Conservation (phyloP, 2,113 vertebrate species). For the Vulpes lagopus region DNA sequence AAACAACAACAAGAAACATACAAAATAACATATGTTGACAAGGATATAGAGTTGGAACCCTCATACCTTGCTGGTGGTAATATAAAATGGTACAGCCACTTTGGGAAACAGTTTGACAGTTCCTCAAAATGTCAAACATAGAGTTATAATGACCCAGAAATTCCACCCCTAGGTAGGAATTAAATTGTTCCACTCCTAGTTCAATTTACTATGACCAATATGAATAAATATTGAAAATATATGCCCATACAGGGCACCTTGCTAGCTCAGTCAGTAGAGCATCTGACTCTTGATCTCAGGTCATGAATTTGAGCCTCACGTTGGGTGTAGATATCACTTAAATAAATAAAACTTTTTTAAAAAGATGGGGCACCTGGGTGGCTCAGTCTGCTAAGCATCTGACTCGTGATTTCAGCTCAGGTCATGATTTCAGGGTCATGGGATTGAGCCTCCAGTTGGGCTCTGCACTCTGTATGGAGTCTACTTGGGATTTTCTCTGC, state of each 20-base stretch:
- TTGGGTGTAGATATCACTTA: background rate
- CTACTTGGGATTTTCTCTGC: background rate
- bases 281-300: background rate
- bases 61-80: background rate
- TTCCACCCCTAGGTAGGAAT: background rate
- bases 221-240: background rate
- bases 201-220: background rate
- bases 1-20: background rate
- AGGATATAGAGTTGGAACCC: background rate
- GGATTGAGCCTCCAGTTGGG: background rate
- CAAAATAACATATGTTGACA: slow-evolving; percentile 9
- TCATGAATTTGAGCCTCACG: background rate
- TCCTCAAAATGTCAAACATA: background rate
- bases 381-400: background rate
- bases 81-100: background rate
- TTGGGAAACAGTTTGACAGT: background rate
- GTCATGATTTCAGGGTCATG: background rate
- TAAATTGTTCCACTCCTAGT: background rate
- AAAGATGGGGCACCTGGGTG: background rate
- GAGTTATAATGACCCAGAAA: background rate
- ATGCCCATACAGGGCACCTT: background rate
- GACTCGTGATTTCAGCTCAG: background rate
- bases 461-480: background rate
- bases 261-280: background rate
- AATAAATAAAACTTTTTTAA: background rate